These are phyloP conservation scores for Caenorhabditis sp. DNA, from an alignment of 2,888 invertebrate genomes.

Conservation along the genomic window DNA sequence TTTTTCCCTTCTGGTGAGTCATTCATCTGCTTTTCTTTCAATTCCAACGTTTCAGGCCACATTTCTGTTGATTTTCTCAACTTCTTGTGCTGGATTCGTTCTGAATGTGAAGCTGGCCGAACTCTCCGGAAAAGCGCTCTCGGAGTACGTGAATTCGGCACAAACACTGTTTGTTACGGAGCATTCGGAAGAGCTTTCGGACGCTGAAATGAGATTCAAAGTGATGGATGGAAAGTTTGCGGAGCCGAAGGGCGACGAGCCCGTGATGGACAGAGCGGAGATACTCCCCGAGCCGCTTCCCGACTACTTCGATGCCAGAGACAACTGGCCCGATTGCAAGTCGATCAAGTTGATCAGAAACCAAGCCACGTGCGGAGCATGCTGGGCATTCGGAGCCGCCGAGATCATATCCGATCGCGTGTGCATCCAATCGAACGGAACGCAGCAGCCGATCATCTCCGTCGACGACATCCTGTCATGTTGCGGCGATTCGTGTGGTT, in stretches of 20 bases:
- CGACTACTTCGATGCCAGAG: constrained; percentile 52
- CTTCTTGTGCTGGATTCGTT: background rate
- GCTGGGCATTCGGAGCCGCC: constrained; percentile 84
- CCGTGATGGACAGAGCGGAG: constrained; percentile 2
- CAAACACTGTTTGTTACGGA: constrained; percentile 42
- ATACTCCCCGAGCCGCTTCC: constrained; percentile 32
- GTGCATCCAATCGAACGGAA: constrained; percentile 80
- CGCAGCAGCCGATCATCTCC: constrained; percentile 67
- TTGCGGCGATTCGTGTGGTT: constrained; percentile 17
- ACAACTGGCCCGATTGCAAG: constrained; percentile 49
- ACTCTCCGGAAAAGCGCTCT: constrained; percentile 37
- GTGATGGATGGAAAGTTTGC: constrained; percentile 31
- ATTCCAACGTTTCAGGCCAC: background rate
- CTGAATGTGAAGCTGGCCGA: no score
- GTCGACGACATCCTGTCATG: constrained; percentile 80
- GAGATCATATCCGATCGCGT: constrained; percentile 81
- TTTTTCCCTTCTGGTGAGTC: background rate
- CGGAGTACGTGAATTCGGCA: constrained; percentile 48
- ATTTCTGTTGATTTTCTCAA: background rate
- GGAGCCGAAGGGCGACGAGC: constrained; percentile 3
- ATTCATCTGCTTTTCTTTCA: background rate
- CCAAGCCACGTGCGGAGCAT: constrained; percentile 79
- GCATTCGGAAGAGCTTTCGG: constrained; percentile 32
- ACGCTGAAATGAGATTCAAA: constrained; percentile 19
- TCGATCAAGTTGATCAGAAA: constrained; percentile 80